Evolutionary conservation across 1,140 invertebrate species (phyloP).

Genomic region (Meteorus sp.): DNA sequence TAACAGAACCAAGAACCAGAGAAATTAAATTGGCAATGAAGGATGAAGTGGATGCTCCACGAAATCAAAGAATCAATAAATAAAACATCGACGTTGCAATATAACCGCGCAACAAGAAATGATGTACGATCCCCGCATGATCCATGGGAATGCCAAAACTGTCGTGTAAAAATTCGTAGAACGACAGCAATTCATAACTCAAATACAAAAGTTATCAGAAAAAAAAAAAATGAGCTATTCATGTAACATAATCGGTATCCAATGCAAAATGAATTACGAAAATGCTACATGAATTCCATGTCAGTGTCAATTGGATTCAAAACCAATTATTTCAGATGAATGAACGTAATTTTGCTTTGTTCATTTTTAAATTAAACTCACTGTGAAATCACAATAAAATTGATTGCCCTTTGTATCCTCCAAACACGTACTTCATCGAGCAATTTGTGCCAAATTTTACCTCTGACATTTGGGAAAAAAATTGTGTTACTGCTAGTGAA

Average conservation of each 20-base stretch:
- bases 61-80: constrained; percentile 17
- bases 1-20: no score
- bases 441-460: no score
- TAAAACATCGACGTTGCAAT: constrained; percentile 10
- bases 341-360: background rate
- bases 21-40: background rate
- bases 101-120: constrained; percentile 7
- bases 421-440: no score
- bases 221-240: background rate
- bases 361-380: no score
- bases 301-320: background rate
- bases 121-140: constrained; percentile 9
- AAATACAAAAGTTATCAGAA: background rate
- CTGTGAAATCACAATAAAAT: no score
- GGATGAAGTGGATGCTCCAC: background rate
- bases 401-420: no score
- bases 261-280: background rate
- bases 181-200: constrained; percentile 1
- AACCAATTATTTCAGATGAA: background rate
- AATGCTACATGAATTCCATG: background rate
- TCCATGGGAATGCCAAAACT: constrained; percentile 11
- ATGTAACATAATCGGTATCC: constrained; percentile 8
- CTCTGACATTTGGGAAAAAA: no score
- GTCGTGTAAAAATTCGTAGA: constrained; percentile 14
- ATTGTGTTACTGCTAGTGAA: no score